phyloP scores from a whole-genome alignment of 2,113 vertebrate genomes.

The Menidia beryllina region DNA sequence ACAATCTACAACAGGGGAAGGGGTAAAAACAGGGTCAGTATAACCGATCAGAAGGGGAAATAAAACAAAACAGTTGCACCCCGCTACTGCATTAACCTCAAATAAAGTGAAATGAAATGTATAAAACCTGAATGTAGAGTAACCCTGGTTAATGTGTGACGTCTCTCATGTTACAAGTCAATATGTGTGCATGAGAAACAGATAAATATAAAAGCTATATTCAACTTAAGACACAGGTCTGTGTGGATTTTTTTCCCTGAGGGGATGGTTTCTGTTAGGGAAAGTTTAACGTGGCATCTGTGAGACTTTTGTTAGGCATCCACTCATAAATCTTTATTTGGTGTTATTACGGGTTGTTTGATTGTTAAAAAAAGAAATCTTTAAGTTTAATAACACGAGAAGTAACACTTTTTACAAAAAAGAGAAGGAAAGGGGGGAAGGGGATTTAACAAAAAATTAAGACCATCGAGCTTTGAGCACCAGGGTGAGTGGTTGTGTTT shows the following conservation, averaged over 20 bases:
- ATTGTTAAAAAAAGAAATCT: too few species aligned
- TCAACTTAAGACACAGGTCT: not conserved
- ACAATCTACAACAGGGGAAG: conserved; percentile 85
- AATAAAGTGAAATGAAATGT: too few species aligned
- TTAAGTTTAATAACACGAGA: not conserved
- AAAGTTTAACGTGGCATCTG: not conserved
- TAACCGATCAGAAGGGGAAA: conserved; percentile 10
- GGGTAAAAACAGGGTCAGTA: conserved; percentile 34
- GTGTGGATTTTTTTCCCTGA: not conserved
- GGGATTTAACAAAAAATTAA: conserved; percentile 13
- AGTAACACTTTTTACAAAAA: too few species aligned
- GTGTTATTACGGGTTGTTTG: too few species aligned
- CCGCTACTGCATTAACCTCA: too few species aligned
- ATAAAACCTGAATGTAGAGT: too few species aligned
- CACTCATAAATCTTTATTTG: not conserved
- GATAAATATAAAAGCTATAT: too few species aligned
- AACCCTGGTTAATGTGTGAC: too few species aligned
- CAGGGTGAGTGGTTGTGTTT: conserved; percentile 47
- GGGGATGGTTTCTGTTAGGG: not conserved
- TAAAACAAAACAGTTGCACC: too few species aligned
- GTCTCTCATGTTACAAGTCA: too few species aligned
- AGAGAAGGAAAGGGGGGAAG: not conserved
- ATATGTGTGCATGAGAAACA: too few species aligned
- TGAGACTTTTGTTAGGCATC: not conserved
- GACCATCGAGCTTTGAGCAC: conserved; percentile 27